phyloP scores from a whole-genome alignment of 1,140 invertebrate genomes.

The Sycophaga agraensis region DNA sequence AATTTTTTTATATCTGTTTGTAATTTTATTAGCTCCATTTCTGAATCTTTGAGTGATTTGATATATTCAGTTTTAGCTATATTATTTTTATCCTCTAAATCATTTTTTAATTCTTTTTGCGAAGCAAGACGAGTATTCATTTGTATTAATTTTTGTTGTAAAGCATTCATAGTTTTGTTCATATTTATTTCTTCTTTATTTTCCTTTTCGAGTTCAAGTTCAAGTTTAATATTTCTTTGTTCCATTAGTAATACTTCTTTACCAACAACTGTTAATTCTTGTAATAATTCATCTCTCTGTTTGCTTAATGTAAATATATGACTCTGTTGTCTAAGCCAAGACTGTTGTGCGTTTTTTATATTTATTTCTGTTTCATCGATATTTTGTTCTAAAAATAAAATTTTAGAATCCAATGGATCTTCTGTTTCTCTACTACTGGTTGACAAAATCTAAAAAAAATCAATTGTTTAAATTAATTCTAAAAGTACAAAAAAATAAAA shows the following conservation, averaged over 20 bases:
- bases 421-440: conserved; percentile 47
- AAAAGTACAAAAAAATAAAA: too few relatives aligned
- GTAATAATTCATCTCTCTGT: conserved; percentile 66
- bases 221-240: conserved; percentile 70
- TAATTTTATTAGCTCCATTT: conserved; percentile 65
- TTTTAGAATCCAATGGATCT: conserved; percentile 60
- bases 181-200: conserved; percentile 61
- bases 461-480: neutral
- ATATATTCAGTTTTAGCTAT: conserved; percentile 61
- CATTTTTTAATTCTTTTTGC: conserved; percentile 61
- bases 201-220: conserved; percentile 64
- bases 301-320: conserved; percentile 67
- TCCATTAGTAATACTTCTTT: conserved; percentile 77
- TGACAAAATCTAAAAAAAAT: conserved; percentile 39
- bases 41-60: conserved; percentile 61
- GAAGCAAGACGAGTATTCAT: conserved; percentile 64
- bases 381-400: conserved; percentile 63
- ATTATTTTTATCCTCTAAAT: conserved; percentile 64
- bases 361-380: conserved; percentile 62
- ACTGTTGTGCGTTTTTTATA: conserved; percentile 66
- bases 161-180: conserved; percentile 61
- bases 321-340: conserved; percentile 74
- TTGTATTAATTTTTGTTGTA: conserved; percentile 63
- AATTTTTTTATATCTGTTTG: conserved; percentile 68
- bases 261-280: conserved; percentile 66